A percentile compares a stretch with the other conserved stretches of the same genome.
Conservation (phyloP, 2,888 invertebrate genomes). For the Drosophila nr. medialis region DNA sequence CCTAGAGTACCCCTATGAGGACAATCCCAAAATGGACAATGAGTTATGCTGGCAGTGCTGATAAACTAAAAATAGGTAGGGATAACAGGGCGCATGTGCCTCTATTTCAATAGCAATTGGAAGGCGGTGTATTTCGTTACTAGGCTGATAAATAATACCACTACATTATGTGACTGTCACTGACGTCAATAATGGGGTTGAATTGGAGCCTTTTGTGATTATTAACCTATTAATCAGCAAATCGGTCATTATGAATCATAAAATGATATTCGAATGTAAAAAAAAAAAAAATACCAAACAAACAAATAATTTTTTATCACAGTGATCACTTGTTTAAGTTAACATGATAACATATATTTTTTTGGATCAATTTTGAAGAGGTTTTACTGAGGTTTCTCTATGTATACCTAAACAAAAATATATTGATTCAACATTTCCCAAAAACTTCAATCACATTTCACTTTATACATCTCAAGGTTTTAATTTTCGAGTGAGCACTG, state of each 20-base stretch:
- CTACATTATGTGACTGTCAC: constrained; percentile 2
- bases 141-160: constrained; percentile 12
- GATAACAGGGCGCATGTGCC: constrained; percentile 45
- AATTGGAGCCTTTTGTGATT: neutral
- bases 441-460: neutral
- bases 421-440: neutral
- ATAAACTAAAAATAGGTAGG: constrained; percentile 24
- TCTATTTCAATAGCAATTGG: constrained; percentile 30
- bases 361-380: neutral
- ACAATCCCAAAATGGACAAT: constrained; percentile 41
- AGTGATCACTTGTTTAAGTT: constrained; percentile 6
- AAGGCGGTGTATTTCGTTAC: constrained; percentile 7
- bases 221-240: constrained; percentile 33
- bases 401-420: neutral
- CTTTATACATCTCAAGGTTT: neutral
- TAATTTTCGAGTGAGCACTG: constrained; percentile 1
- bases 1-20: constrained; percentile 4
- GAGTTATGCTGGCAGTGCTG: constrained; percentile 46
- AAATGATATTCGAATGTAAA: constrained; percentile 14
- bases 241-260: constrained; percentile 34
- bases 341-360: too few species aligned
- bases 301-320: constrained; percentile 6
- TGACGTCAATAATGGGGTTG: constrained; percentile 45
- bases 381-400: neutral
- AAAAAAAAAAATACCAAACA: neutral